These are phyloP conservation scores for Kuschelorhynchus macadamiae DNA, from an alignment of 2,888 invertebrate species.

Conservation along the genomic window DNA sequence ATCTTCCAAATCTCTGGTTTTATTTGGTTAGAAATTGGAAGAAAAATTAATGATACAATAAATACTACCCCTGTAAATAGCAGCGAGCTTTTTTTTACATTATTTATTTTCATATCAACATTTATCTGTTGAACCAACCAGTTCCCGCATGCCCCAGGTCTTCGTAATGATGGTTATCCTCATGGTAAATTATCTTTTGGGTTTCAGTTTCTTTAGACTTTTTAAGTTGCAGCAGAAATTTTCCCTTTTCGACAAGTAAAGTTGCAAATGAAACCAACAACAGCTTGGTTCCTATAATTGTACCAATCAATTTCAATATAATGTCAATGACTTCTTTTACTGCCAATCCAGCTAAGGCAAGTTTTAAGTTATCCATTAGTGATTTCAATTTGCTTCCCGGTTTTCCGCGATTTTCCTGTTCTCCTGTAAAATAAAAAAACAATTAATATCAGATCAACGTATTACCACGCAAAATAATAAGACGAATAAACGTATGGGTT, in stretches of 20 bases:
- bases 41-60: no score
- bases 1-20: no score
- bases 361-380: slow-evolving; percentile 4
- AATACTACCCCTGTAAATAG: no score
- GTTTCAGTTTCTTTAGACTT: slow-evolving; percentile 26
- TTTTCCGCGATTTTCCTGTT: background rate
- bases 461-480: no score
- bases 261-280: slow-evolving; percentile 29
- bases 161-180: slow-evolving; percentile 40
- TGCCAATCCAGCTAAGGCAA: slow-evolving; percentile 7
- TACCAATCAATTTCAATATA: slow-evolving; percentile 26
- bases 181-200: slow-evolving; percentile 27
- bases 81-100: no score
- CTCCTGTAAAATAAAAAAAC: slow-evolving; percentile 1
- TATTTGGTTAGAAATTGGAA: no score
- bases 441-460: no score
- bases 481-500: no score
- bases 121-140: slow-evolving; percentile 13
- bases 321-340: slow-evolving; percentile 17
- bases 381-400: slow-evolving; percentile 6
- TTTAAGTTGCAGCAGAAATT: slow-evolving; percentile 30
- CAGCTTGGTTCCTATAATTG: slow-evolving; percentile 29
- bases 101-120: no score
- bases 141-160: slow-evolving; percentile 25
- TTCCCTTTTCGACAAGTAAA: slow-evolving; percentile 33